Evolutionary conservation across 2,888 invertebrate genomes (phyloP), one percentile per base, ranked within the genome.

Genomic region (Schizaphis graminum): DNA sequence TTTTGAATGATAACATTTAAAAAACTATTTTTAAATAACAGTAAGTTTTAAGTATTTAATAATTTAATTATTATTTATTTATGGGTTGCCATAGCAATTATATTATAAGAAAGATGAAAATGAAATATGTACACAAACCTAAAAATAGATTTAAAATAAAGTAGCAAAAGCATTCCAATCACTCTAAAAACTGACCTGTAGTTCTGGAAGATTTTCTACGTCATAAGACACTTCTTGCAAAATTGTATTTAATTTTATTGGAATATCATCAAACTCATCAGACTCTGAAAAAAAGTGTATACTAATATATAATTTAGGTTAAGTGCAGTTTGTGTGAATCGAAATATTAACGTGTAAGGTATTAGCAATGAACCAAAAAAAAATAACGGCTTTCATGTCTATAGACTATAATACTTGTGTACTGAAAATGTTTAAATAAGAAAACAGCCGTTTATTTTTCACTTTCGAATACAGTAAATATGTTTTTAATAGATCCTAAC

Each of bases 121-220:
- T 53, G 3, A 53, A 53, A 53, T 53, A 53, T 5, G 53, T 77
- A 21, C 35, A 8, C 2, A 26, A 21, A 21, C 8, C 21, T 77
- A 35, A 35, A 35, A 8, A 77, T 16, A 21, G 1, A 77, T 77
- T 77, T 21, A 77, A 77, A 77, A 77, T 77, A 77, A 77, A 35
- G 35, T 77, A 35, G 35, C 0, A 77, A 35, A 77, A 77, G 35
- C 35, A 77, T 35, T 77, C 5, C 35, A 67, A 67, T 16, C 35
- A 21, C 21, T 24, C 11, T n/a, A 67, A 87, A 87, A 61, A 89
- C 92, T 93, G 21, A 94, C 94, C 91, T 87, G 90, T 67, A 94
- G 61, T 67, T 94, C 94, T 47, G 94, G 94, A 85, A 94, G 90
- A 28, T 57, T 35, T 94, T 94, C 90, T 8, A 94, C 91, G 1